Percentiles rank a stretch among this genome's conserved stretches.
phyloP scores from a whole-genome alignment of 2,888 invertebrate species.

The Standfussiana lucernea region DNA sequence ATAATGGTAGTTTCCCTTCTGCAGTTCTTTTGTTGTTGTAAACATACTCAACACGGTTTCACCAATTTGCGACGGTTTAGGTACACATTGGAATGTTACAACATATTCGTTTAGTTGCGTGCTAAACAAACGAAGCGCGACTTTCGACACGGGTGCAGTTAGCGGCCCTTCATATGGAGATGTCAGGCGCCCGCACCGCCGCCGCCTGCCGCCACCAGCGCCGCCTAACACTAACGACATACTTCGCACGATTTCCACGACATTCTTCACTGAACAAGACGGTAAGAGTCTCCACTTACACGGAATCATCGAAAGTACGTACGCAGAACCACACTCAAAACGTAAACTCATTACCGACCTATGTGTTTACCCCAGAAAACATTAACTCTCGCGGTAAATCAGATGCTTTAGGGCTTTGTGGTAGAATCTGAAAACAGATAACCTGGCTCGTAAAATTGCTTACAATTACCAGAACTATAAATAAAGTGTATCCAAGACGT shows the following conservation, averaged over 20 bases:
- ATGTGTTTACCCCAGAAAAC: constrained; percentile 48
- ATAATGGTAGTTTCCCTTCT: constrained; percentile 66
- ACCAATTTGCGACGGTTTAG: constrained; percentile 82
- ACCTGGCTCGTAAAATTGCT: constrained; percentile 57
- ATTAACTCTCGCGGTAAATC: constrained; percentile 50
- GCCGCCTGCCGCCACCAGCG: constrained; percentile 42
- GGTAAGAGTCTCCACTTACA: constrained; percentile 62
- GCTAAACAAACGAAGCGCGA: constrained; percentile 83
- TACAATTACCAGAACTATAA: constrained; percentile 65
- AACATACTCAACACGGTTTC: constrained; percentile 80
- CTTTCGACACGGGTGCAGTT: constrained; percentile 84
- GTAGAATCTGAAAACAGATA: constrained; percentile 59
- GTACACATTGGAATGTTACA: constrained; percentile 78
- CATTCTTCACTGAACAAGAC: constrained; percentile 74
- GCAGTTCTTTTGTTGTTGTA: constrained; percentile 72
- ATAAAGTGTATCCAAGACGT: constrained; percentile 63
- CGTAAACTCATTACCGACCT: constrained; percentile 50
- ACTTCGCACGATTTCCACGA: constrained; percentile 80
- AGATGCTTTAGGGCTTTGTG: constrained; percentile 49
- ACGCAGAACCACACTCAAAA: constrained; percentile 45
- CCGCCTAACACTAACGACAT: constrained; percentile 72
- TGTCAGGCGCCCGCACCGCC: constrained; percentile 69
- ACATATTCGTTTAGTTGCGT: constrained; percentile 82
- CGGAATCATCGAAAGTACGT: constrained; percentile 51
- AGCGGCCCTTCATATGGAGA: constrained; percentile 84